Conservation (phyloP, 2,113 vertebrate species). For the Campylomormyrus numenius region DNA sequence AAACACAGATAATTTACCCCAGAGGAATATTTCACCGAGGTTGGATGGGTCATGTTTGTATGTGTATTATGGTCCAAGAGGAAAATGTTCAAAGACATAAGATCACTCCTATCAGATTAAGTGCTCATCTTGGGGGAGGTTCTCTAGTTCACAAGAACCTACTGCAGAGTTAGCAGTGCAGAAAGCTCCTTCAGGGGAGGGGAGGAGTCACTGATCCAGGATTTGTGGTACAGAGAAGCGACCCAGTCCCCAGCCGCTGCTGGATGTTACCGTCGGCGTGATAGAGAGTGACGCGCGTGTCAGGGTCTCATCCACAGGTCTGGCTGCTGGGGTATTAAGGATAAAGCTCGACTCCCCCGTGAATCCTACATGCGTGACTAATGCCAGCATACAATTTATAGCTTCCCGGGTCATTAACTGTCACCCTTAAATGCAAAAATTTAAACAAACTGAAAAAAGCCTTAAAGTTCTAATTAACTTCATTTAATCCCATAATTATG, state of each 20-base stretch:
- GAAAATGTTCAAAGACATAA: neutral
- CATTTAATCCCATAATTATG: neutral
- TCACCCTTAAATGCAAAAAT: neutral
- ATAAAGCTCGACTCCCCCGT: neutral
- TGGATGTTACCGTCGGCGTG: neutral
- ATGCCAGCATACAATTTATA: neutral
- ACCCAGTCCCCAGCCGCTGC: neutral
- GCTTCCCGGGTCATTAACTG: neutral
- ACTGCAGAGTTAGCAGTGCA: neutral
- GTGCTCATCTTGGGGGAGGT: neutral
- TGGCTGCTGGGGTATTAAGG: neutral
- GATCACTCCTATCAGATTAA: neutral
- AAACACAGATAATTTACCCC: neutral
- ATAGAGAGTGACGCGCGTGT: neutral
- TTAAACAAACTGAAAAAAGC: neutral
- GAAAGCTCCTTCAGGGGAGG: neutral
- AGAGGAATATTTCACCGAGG: neutral
- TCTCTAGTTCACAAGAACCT: neutral
- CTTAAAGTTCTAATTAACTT: neutral
- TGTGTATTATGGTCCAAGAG: neutral
- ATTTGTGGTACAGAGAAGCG: neutral
- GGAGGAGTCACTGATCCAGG: neutral
- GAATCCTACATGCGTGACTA: neutral
- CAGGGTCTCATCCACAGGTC: neutral
- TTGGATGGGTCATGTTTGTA: neutral